Conservation (phyloP, 2,113 vertebrate species). For the Onychorhynchus coronatus region DNA sequence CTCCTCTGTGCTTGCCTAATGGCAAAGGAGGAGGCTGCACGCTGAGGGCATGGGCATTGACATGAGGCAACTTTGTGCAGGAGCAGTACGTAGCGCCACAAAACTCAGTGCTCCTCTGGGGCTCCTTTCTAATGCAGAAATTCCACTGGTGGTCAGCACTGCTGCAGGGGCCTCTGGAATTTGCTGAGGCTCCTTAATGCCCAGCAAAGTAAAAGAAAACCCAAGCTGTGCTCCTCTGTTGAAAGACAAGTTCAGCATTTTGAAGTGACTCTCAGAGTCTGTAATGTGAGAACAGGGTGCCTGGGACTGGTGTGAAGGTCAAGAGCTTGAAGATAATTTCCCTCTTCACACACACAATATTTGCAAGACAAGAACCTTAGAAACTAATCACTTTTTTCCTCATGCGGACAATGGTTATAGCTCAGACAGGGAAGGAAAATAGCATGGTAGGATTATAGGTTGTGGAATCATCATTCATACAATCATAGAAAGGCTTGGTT, state of each 20-base stretch:
- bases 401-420: not conserved
- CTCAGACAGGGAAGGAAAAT: not conserved
- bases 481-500: not conserved
- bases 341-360: not conserved
- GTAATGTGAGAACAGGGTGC: not conserved
- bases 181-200: not conserved
- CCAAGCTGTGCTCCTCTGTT: not conserved
- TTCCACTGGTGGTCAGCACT: fast-evolving
- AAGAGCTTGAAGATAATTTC: not conserved
- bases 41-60: fast-evolving
- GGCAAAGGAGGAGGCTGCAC: not conserved
- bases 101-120: not conserved
- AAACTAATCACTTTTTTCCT: not conserved
- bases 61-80: not conserved
- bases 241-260: not conserved
- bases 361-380: not conserved
- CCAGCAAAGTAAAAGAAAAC: not conserved
- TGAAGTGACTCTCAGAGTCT: not conserved
- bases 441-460: not conserved
- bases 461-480: not conserved
- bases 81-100: fast-evolving
- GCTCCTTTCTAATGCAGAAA: not conserved
- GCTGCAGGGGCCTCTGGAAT: not conserved
- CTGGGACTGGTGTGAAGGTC: not conserved
- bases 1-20: not conserved